These are phyloP conservation scores for Habrosyne pyritoides DNA, from an alignment of 2,888 invertebrate genomes.

Conservation along the genomic window DNA sequence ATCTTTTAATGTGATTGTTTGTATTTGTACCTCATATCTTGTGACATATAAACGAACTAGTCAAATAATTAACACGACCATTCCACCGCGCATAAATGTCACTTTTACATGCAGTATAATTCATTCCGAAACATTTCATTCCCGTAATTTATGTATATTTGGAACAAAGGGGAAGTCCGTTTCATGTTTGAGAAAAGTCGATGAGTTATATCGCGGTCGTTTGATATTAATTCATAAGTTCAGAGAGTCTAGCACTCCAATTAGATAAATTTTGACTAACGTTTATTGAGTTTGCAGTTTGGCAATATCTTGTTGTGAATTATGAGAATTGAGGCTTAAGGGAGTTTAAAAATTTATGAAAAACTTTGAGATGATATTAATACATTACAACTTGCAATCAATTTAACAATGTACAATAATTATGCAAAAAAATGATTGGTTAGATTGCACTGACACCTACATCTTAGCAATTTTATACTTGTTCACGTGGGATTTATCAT, in stretches of 20 bases:
- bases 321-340: neutral
- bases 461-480: too few species aligned
- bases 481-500: too few species aligned
- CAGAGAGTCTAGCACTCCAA: neutral
- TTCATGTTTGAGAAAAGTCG: constrained; percentile 12
- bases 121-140: constrained; percentile 59
- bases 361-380: neutral
- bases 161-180: constrained; percentile 45
- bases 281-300: neutral
- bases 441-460: too few species aligned
- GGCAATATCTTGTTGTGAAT: neutral
- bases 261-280: constrained; percentile 5
- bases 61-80: constrained; percentile 71
- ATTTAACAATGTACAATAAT: too few species aligned
- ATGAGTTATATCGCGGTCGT: constrained; percentile 6
- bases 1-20: constrained; percentile 53
- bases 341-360: neutral
- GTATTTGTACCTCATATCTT: constrained; percentile 58
- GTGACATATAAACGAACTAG: constrained; percentile 56
- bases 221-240: constrained; percentile 5
- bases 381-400: too few species aligned
- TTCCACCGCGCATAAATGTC: constrained; percentile 71
- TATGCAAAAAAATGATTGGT: too few species aligned
- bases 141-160: constrained; percentile 46
- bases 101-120: constrained; percentile 66